Conservation (phyloP, 2,113 vertebrate species). For the Macquaria australasica region DNA sequence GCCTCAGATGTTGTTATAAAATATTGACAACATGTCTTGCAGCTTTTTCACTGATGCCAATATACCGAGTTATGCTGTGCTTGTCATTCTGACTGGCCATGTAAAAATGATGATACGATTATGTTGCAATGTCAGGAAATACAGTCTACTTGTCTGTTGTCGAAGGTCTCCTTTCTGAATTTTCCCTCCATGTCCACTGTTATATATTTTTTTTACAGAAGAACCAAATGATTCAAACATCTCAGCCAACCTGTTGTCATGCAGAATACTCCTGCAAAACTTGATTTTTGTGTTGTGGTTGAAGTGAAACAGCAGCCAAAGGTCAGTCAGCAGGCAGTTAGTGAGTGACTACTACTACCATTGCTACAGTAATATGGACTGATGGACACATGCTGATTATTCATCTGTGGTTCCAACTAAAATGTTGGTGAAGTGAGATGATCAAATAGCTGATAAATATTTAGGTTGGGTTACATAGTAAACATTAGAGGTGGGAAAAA, state of each 20-base stretch:
- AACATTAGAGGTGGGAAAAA: too few relatives aligned
- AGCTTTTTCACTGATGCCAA: slow-evolving; percentile 45
- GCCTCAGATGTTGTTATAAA: slow-evolving; percentile 63
- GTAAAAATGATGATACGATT: slow-evolving; percentile 59
- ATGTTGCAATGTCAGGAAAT: slow-evolving; percentile 66
- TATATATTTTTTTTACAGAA: background rate
- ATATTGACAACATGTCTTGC: slow-evolving; percentile 64
- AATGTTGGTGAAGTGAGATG: background rate
- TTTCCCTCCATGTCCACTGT: background rate
- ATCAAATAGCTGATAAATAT: background rate
- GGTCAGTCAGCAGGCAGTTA: background rate
- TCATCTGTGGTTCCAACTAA: background rate
- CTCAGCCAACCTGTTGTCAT: background rate
- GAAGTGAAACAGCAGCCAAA: background rate
- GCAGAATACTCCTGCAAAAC: background rate
- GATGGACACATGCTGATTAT: background rate
- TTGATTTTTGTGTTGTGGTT: background rate
- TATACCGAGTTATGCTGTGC: slow-evolving; percentile 33
- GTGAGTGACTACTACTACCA: background rate
- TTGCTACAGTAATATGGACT: background rate
- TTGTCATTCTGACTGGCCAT: slow-evolving; percentile 55
- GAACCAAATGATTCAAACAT: background rate
- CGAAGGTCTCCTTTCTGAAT: slow-evolving; percentile 8
- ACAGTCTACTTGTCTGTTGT: slow-evolving; percentile 6
- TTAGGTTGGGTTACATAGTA: background rate